phyloP scores from a whole-genome alignment of 2,113 vertebrate genomes.

The Phaetusa simplex region DNA sequence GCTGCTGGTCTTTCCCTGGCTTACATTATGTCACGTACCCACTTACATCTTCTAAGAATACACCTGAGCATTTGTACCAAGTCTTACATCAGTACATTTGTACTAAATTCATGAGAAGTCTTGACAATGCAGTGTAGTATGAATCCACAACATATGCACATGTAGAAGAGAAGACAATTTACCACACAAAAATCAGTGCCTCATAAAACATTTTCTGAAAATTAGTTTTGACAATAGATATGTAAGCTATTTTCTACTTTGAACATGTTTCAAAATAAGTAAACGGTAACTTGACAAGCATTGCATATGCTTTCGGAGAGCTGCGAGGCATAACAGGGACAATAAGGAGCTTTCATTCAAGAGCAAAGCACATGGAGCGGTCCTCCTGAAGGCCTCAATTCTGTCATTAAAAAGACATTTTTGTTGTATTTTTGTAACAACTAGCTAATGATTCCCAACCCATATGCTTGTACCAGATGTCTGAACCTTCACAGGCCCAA shows the following conservation, averaged over 20 bases:
- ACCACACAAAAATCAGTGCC: background rate
- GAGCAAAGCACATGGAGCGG: background rate
- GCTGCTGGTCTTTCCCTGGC: background rate
- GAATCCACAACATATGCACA: background rate
- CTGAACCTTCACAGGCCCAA: slow-evolving; percentile 30
- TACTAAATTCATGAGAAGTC: fast-evolving
- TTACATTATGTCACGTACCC: fast-evolving
- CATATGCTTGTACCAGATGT: slow-evolving; percentile 64
- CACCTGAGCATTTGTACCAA: background rate
- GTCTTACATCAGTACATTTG: fast-evolving
- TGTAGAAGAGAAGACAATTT: background rate
- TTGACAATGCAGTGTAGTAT: background rate
- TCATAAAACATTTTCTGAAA: background rate
- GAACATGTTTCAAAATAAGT: background rate
- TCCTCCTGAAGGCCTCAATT: background rate
- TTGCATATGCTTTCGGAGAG: background rate
- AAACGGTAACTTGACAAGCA: background rate
- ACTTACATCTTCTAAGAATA: background rate
- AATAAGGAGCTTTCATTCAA: background rate
- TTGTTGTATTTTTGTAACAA: slow-evolving; percentile 32
- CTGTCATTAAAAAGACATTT: background rate
- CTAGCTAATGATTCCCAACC: slow-evolving; percentile 44
- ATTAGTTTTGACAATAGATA: background rate
- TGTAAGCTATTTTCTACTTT: background rate
- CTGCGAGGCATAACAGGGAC: background rate